Conservation (phyloP, 2,888 invertebrate genomes). For the Ornithoptera alexandrae region DNA sequence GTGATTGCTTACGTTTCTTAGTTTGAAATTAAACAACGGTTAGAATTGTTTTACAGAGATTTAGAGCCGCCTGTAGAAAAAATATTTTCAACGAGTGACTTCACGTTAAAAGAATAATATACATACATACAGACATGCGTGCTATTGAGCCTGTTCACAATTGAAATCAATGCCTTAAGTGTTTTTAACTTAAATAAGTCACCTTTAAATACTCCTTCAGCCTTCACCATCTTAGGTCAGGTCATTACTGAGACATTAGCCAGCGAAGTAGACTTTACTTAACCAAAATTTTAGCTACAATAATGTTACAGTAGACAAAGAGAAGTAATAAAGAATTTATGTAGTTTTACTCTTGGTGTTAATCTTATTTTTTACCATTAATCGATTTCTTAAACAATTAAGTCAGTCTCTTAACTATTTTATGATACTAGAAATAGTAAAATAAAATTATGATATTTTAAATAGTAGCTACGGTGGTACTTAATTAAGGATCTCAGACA, state of each 20-base stretch:
- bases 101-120: conserved; percentile 65
- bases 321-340: no score
- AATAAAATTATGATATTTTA: no score
- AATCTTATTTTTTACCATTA: no score
- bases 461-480: no score
- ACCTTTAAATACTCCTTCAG: neutral
- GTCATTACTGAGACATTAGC: neutral
- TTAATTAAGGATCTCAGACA: no score
- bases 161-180: conserved; percentile 16
- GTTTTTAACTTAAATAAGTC: conserved; percentile 6
- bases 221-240: neutral
- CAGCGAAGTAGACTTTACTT: neutral
- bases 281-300: no score
- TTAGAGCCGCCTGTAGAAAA: conserved; percentile 48
- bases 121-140: conserved; percentile 37
- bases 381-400: no score
- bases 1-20: no score
- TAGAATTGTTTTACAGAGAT: neutral
- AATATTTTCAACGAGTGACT: conserved; percentile 61
- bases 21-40: neutral
- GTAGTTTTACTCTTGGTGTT: no score
- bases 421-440: no score
- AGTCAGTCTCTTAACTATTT: no score
- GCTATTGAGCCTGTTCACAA: conserved; percentile 21
- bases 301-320: no score